Percentiles rank a stretch among this genome's conserved stretches.
Evolutionary conservation across 2,888 invertebrate species (phyloP).

Genomic region (Caradrina kadenii): DNA sequence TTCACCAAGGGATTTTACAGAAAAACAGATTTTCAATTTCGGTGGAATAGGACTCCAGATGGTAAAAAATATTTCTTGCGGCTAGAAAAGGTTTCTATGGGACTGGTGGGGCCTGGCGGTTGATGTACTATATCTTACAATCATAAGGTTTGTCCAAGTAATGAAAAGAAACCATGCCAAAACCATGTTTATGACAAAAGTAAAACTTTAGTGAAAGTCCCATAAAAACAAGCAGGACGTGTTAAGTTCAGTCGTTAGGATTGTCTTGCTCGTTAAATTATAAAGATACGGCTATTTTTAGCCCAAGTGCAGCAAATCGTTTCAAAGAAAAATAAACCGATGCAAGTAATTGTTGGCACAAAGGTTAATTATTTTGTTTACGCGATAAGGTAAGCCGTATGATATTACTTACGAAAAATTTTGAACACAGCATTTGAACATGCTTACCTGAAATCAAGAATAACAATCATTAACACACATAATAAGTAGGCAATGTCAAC

Average conservation of each 20-base stretch:
- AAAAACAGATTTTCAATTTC: no score
- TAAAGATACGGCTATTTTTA: slow-evolving; percentile 43
- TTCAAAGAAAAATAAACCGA: slow-evolving; percentile 44
- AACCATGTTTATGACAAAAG: slow-evolving; percentile 28
- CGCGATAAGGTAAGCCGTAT: slow-evolving; percentile 16
- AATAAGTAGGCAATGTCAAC: background rate
- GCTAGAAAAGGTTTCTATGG: no score
- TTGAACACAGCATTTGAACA: slow-evolving; percentile 23
- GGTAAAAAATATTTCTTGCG: no score
- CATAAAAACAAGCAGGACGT: slow-evolving; percentile 43
- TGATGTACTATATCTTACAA: background rate
- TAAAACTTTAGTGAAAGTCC: slow-evolving; percentile 54
- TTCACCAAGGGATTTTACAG: no score
- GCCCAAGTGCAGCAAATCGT: slow-evolving; percentile 28
- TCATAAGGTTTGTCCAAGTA: background rate
- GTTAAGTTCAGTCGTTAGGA: slow-evolving; percentile 40
- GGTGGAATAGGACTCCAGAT: no score
- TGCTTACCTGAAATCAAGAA: slow-evolving; percentile 58
- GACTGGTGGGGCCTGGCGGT: no score
- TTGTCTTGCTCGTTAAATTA: slow-evolving; percentile 47
- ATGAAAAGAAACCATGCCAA: background rate
- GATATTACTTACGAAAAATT: slow-evolving; percentile 41
- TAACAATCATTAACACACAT: slow-evolving; percentile 9
- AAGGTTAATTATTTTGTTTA: slow-evolving; percentile 49
- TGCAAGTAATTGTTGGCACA: slow-evolving; percentile 21